phyloP scores from a whole-genome alignment of 2,888 invertebrate genomes.

The Thyatira batis region DNA sequence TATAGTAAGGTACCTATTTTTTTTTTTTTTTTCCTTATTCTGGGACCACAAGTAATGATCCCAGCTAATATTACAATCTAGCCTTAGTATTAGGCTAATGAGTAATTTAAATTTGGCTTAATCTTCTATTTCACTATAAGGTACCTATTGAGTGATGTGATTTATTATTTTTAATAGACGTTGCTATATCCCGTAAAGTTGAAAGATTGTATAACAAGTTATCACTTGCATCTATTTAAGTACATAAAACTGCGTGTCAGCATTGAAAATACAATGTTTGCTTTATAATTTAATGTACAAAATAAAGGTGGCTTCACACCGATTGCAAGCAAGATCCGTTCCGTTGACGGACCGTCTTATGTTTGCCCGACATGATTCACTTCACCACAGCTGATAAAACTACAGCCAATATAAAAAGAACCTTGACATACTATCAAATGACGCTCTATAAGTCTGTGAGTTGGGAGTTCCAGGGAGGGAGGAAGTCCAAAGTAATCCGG shows the following conservation, averaged over 20 bases:
- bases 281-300: conserved; percentile 1
- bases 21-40: too few relatives aligned
- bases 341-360: conserved; percentile 56
- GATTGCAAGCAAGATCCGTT: conserved; percentile 45
- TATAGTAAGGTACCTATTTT: too few relatives aligned
- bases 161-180: too few relatives aligned
- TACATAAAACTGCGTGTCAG: neutral
- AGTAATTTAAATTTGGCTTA: too few relatives aligned
- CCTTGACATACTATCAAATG: conserved; percentile 19
- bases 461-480: conserved; percentile 18
- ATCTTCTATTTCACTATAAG: too few relatives aligned
- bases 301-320: conserved; percentile 44
- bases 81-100: too few relatives aligned
- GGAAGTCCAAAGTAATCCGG: conserved; percentile 44
- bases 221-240: neutral
- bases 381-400: conserved; percentile 47
- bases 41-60: too few relatives aligned
- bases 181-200: neutral
- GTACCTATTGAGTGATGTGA: too few relatives aligned
- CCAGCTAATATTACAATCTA: too few relatives aligned
- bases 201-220: neutral
- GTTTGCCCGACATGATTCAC: conserved; percentile 61
- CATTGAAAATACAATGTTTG: conserved; percentile 1
- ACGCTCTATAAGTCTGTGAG: conserved; percentile 9
- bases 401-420: conserved; percentile 25